Evolutionary conservation across 2,888 invertebrate genomes (phyloP), one percentile per base, ranked within the genome.

Genomic region (Euplexia lucipara): DNA sequence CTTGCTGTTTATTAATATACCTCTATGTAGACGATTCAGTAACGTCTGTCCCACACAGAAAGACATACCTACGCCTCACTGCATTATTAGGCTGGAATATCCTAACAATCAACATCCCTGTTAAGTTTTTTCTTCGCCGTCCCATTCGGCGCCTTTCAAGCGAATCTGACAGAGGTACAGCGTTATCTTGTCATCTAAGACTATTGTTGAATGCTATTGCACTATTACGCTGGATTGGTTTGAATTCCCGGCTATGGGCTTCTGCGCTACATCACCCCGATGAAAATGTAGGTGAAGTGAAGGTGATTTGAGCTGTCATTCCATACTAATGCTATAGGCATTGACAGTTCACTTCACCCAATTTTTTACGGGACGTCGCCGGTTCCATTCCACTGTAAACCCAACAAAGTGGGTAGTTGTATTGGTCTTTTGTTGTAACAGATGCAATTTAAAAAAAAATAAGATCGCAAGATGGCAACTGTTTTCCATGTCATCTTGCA

Each of bases 161-260:
- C 51, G 22, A 16, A 12, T 37, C 26, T 49, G 65, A 64, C 51
- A 30, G 37, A 51, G 67, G 67, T 49, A 3, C 10, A 6, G 16
- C 41, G 22, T 65, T 72, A 72, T 67, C 67, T 67, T 72, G 32
- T 8, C 37, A 67, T 67, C 65, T 39, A 5, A 1, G 12, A 14
- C 26, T 34, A 39, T 47, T 66, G 63, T 47, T 41, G 8, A 9
- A 0, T 22, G 20, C n/a, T 12, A 14, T 9, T 70, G 20, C 9
- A 34, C 8, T 20, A n/a, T 2, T 44, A 30, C 6, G 37, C 7
- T 35, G 35, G n/a, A n/a, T n/a, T n/a, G n/a, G n/a, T n/a, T n/a
- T n/a, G n/a, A n/a, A n/a, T n/a, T n/a, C n/a, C n/a, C n/a, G n/a
- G n/a, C n/a, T n/a, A n/a, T n/a, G n/a, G n/a, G n/a, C n/a, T n/a